Conservation (phyloP, 2,888 invertebrate species). For the Xestobium rufovillosum region DNA sequence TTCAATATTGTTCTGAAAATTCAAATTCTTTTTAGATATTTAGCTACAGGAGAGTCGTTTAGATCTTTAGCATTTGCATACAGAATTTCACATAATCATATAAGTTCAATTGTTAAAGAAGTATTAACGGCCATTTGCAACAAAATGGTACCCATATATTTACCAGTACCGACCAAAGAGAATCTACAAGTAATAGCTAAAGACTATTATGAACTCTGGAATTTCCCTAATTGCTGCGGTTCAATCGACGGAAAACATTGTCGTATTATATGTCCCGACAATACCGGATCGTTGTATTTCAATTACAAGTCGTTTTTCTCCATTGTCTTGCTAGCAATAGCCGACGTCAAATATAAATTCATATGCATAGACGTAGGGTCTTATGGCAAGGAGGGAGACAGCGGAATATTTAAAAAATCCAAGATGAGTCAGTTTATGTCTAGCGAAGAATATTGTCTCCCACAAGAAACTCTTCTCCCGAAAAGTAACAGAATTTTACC, state of each 20-base stretch:
- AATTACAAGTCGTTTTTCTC: conserved; percentile 3
- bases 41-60: too few relatives aligned
- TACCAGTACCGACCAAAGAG: conserved; percentile 4
- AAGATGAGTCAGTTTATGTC: background rate
- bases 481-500: conserved; percentile 11
- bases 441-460: too few relatives aligned
- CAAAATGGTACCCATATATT: conserved; percentile 5
- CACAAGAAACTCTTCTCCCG: too few relatives aligned
- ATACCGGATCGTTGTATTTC: background rate
- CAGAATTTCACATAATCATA: too few relatives aligned
- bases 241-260: too few relatives aligned
- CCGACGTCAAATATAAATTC: conserved; percentile 4
- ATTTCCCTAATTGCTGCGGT: background rate
- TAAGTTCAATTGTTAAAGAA: too few relatives aligned
- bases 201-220: conserved; percentile 5
- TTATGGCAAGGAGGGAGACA: background rate
- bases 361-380: conserved; percentile 2
- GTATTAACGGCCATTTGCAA: too few relatives aligned
- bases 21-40: too few relatives aligned
- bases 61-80: too few relatives aligned
- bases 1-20: too few relatives aligned
- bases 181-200: conserved; percentile 3
- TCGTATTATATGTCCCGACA: background rate
- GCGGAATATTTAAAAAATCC: background rate
- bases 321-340: background rate